Evolutionary conservation across 2,797 vertebrate species (phyloP), one percentile per base, ranked within the genome.

Genomic region (Lacerta bilineata): DNA sequence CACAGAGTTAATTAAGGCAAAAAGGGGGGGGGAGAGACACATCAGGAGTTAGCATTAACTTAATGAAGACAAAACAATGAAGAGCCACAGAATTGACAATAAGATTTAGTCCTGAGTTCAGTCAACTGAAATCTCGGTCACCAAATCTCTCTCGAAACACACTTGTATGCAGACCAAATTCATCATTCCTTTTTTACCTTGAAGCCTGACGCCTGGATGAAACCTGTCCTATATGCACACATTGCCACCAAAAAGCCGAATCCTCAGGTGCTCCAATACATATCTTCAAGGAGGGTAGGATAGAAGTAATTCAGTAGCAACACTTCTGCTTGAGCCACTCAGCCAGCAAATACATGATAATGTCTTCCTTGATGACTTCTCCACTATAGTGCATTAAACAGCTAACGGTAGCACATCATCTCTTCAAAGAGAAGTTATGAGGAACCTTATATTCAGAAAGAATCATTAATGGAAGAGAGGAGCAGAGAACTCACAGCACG

Each of bases 371-470:
- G 2, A 80, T 91, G 27, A 1, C 71, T 84, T 61, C 79, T 72
- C 83, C 86, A 46, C 46, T 3, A 3, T 86, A 78, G 29, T 89
- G 1, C 18, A 4, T 10, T 64, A 84, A 88, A 50, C 80, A 59
- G 80, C 82, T 43, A n/a, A 11, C 76, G 59, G 33, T 4, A 1
- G 3, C 18, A 74, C 55, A 25, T 64, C 61, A 5, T 71, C 89
- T 88, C 66, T 66, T 39, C 75, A 20, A 68, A 90, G 9, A 2
- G 15, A n/a, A 76, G 25, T 7, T 23, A 81, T 71, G 50, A 11
- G n/a, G 81, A 92, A 84, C 2, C 1, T 92, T 80, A 6, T n/a
- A 39, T 84, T 91, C 77, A 86, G 84, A 85, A 74, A 83, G 18
- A 83, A 41, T 77, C 8, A 61, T 80, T 82, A 79, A 33, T 86